A percentile compares a stretch with the other conserved stretches of the same genome.
Conservation (phyloP, 2,888 invertebrate genomes). For the Drosophila anomelani region DNA sequence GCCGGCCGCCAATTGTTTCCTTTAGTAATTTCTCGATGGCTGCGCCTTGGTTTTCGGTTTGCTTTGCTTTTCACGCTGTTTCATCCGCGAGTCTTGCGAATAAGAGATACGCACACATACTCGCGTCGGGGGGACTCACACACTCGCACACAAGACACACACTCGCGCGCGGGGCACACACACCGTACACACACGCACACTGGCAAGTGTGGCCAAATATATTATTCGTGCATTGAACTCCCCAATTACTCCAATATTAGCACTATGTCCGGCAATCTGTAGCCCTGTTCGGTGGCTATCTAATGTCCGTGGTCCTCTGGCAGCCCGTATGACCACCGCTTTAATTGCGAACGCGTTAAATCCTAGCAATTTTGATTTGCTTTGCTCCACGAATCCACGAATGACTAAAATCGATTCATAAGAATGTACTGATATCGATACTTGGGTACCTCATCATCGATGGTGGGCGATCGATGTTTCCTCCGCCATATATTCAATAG, state of each 20-base stretch:
- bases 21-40: conserved; percentile 3
- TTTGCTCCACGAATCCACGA: conserved; percentile 41
- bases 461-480: neutral
- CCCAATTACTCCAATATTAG: conserved; percentile 59
- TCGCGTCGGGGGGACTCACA: conserved; percentile 20
- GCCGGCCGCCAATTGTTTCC: conserved; percentile 16
- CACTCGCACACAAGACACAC: conserved; percentile 8
- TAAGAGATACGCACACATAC: conserved; percentile 47
- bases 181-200: conserved; percentile 22
- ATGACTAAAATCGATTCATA: conserved; percentile 1
- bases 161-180: conserved; percentile 27
- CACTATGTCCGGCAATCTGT: conserved; percentile 5
- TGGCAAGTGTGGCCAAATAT: conserved; percentile 73
- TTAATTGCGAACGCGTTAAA: conserved; percentile 33
- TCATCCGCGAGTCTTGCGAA: conserved; percentile 43
- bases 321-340: conserved; percentile 21
- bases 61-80: conserved; percentile 35
- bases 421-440: neutral
- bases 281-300: conserved; percentile 13
- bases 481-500: neutral
- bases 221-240: conserved; percentile 79
- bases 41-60: conserved; percentile 17
- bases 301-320: conserved; percentile 16
- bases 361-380: conserved; percentile 56
- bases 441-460: neutral